Base-by-base conservation (phyloP, 2,888 invertebrate species). In the Dryococelus australis region DNA sequence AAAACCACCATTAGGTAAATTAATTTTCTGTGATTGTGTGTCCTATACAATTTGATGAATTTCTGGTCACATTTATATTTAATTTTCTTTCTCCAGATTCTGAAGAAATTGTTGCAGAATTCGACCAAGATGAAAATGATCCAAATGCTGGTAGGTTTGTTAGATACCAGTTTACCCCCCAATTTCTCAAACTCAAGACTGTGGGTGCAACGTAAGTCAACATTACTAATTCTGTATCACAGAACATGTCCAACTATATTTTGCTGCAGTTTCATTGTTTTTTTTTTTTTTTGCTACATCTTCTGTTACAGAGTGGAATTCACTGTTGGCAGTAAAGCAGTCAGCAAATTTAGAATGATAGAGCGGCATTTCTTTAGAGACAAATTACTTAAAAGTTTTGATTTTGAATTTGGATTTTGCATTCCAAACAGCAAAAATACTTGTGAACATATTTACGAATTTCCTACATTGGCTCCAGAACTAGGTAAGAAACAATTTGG, bases 331-430 rank as follows among this genome's bases (percentile, higher is more conserved):
- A 95, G 96, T 89, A 95, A 96, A 90, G 97, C 99, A 47, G 98
- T 99, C 1, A 97, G 97, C 92, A 97, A 98, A 92, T 99, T 99
- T 93, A 95, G 99, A 87, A 99, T 99, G 99, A 98, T 99, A 90
- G 99, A 99, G 92, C 95, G 98, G 85, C 99, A 99, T 92, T 99
- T 97, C 94, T 99, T 99, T 93, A 94, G 97, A 88, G 98, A 99
- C 91, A 96, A 96, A 88, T 93, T 99, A 89, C 94, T 99, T 87
- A 99, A 99, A 93, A 98, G 98, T 16, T 99, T 99, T 93, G 99
- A 99, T 92, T 99, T 99, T 94, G 99, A 99, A 93, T 99, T 99
- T 94, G 99, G 99, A 85, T 99, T 99, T 93, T 99, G 99, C 92
- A 99, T 99, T 93, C 99, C 99, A 84, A 97, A 97, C 93, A 99